Percentiles rank a stretch among this genome's conserved stretches.
Conservation (phyloP, 2,888 invertebrate genomes). For the Oeneis ivallda region DNA sequence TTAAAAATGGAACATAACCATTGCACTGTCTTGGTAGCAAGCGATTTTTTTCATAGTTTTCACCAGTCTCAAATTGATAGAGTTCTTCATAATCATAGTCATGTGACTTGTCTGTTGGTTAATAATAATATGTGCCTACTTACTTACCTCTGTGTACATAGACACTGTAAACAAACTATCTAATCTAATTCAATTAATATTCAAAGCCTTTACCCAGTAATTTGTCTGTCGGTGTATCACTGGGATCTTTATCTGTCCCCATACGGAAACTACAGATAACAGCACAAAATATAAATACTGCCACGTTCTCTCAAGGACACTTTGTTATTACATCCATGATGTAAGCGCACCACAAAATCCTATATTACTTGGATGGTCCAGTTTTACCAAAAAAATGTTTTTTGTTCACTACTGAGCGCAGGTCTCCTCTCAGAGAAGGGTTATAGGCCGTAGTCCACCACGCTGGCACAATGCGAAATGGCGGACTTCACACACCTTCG, state of each 20-base stretch:
- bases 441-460: no score
- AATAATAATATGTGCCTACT: not conserved
- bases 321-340: conserved; percentile 14
- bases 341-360: not conserved
- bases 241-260: conserved; percentile 24
- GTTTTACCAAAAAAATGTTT: not conserved
- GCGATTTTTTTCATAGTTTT: no score
- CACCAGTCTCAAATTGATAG: no score
- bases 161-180: not conserved
- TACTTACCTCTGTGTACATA: not conserved
- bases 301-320: conserved; percentile 1
- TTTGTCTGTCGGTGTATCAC: conserved; percentile 22
- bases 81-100: not conserved
- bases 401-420: no score
- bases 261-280: conserved; percentile 30
- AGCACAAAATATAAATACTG: conserved; percentile 5
- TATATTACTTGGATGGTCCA: not conserved
- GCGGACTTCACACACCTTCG: no score
- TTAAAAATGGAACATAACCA: no score
- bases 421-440: no score
- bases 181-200: conserved; percentile 13
- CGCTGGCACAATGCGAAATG: no score
- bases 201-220: conserved; percentile 18
- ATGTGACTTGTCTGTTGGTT: not conserved
- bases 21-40: no score